Evolutionary conservation across 2,888 invertebrate species (phyloP), one percentile per base, ranked within the genome.

Genomic region (Scotopteryx bipunctaria): DNA sequence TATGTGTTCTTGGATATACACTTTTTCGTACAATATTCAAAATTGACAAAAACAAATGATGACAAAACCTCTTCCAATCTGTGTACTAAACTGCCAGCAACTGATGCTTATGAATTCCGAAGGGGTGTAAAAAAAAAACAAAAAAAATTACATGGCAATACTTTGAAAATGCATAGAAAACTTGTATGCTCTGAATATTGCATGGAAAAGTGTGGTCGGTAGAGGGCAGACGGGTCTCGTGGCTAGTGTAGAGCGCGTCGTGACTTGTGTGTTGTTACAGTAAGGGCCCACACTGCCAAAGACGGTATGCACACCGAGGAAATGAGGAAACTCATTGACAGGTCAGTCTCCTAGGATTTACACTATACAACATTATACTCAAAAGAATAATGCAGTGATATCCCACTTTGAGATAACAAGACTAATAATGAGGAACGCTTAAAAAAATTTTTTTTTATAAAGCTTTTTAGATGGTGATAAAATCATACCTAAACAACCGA

Each of bases 301-400:
- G 96, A 97, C 94, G 95, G 95, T 92, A 94, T 96, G 94, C 94
- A 96, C 92, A 96, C 95, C 92, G 97, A 97, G 93, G 97, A 97
- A 94, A 97, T 97, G 96, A 95, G 97, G 92, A 97, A 97, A 94
- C 95, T 97, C 92, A 96, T 97, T 92, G 97, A 97, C 94, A 97
- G 97, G 97, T 97, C 94, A 96, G 94, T 95, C 84, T 69, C 55
- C 61, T 65, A 77, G 80, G 67, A 76, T 73, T 71, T 56, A 66
- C 69, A 61, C 61, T 64, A 48, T 41, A 38, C 38, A 27, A 16
- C 8, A 42, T 19, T 11, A 17, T 2, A 31, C 29, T 5, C 8
- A 13, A 40, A 23, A 14, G 16, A 33, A 1, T 32, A 27, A 15
- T 9, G 6, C 16, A 9, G 23, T 23, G n/a, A 2, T 25, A 3